phyloP scores from a whole-genome alignment of 2,888 invertebrate species.

The Lordiphosa fenestrarum region DNA sequence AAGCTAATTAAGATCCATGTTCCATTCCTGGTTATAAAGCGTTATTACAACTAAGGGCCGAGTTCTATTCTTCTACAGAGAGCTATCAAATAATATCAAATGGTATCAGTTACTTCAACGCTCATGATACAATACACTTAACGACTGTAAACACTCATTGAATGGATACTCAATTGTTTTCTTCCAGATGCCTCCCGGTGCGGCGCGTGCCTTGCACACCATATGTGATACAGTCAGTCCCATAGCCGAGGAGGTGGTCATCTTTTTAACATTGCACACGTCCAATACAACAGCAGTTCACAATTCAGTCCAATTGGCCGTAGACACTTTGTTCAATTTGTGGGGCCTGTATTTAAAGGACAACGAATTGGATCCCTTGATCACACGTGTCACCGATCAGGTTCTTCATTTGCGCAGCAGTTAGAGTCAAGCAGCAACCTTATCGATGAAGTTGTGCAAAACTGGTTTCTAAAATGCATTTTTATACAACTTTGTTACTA shows the following conservation, averaged over 20 bases:
- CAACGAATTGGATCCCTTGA: slow-evolving; percentile 71
- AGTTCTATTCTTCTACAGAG: no score
- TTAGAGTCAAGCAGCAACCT: neutral
- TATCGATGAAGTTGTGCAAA: neutral
- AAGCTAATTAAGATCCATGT: no score
- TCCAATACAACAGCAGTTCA: slow-evolving; percentile 18
- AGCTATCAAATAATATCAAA: no score
- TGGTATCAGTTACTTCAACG: no score
- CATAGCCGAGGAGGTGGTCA: slow-evolving; percentile 78
- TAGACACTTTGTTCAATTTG: slow-evolving; percentile 54
- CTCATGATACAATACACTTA: no score
- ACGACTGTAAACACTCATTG: no score
- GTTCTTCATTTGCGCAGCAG: slow-evolving; percentile 60
- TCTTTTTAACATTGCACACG: slow-evolving; percentile 79
- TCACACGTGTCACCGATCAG: slow-evolving; percentile 77
- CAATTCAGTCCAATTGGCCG: slow-evolving; percentile 51
- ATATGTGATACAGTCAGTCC: slow-evolving; percentile 83
- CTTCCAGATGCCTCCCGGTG: slow-evolving; percentile 68
- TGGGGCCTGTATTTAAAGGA: slow-evolving; percentile 63
- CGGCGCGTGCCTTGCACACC: slow-evolving; percentile 82
- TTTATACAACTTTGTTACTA: no score
- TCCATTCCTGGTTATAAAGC: no score
- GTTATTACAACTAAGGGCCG: no score
- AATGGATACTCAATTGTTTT: no score
- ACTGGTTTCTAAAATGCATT: no score